Evolutionary conservation across 2,113 vertebrate species (phyloP), one percentile per base, ranked within the genome.

Genomic region (Datnioides undecimradiatus): DNA sequence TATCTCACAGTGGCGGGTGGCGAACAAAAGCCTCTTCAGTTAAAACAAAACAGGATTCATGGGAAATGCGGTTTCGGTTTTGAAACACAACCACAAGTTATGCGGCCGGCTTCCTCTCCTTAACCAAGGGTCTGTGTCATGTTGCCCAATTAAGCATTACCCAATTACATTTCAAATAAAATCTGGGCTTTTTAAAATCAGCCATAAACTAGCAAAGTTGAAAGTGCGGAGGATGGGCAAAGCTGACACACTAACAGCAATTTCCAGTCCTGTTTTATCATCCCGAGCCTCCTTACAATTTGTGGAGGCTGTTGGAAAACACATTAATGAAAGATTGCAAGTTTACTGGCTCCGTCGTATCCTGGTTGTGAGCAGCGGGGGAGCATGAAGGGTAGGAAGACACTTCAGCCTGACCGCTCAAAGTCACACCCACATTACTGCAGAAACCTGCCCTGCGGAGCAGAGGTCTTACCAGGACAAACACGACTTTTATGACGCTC

Each of bases 41-140:
- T 41, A 41, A 73, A 73, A 62, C 8, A 57, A 49, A 69, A 55
- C 14, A 23, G n/a, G 68, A 68, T 69, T 62, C 27, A 80, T 51
- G 23, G 51, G 12, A 69, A 70, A 73, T 75, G n/a, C 54, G 70
- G 60, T 79, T 52, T 75, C 29, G 29, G 41, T 68, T 75, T 78
- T 36, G 36, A 64, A 83, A 68, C 17, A 57, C 51, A 55, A n/a
- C 54, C 7, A 45, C 73, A 88, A 74, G 29, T 38, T 41, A 62
- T 66, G 34, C 63, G 46, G 23, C 21, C n/a, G 34, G 5, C 43
- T 36, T 58, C 31, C 29, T 41, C 33, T 33, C 23, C 16, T 27
- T 45, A 27, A 48, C 8, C 13, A 46, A 16, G 46, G 33, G 36
- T 36, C 57, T 54, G 8, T 74, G 27, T 29, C 23, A 51, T 2